Conservation (phyloP, 2,113 vertebrate genomes). For the Rallus limicola region DNA sequence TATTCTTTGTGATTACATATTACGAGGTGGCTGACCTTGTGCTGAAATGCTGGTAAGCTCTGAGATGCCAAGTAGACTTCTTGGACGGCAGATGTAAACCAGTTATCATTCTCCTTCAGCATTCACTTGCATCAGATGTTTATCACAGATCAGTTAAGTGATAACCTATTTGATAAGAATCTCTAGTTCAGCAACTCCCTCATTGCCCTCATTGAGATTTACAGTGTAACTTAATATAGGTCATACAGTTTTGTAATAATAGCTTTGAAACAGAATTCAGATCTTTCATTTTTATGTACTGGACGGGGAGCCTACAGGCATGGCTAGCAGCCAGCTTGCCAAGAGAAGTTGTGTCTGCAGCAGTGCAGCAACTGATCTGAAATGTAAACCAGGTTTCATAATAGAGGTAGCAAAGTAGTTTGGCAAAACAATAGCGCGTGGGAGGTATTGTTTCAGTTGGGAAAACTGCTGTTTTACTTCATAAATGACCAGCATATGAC, state of each 20-base stretch:
- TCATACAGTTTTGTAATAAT: background rate
- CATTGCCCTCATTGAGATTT: background rate
- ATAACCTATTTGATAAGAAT: background rate
- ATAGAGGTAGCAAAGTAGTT: background rate
- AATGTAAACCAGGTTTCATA: background rate
- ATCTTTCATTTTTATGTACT: background rate
- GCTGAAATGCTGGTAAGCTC: background rate
- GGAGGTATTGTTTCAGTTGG: background rate
- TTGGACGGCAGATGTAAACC: background rate
- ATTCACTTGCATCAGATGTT: background rate
- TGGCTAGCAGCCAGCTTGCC: background rate
- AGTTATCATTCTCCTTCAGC: background rate
- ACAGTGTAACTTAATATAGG: background rate
- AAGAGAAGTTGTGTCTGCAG: background rate
- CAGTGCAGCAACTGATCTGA: background rate
- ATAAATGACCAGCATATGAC: background rate
- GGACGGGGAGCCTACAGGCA: background rate
- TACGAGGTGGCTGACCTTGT: background rate
- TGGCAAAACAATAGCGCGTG: background rate
- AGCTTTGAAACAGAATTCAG: background rate
- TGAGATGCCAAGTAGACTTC: background rate
- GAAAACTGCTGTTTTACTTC: background rate
- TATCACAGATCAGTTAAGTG: background rate
- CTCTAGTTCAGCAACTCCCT: background rate
- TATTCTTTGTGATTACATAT: no score